phyloP scores from a whole-genome alignment of 2,888 invertebrate genomes.

The Thecophora atra region DNA sequence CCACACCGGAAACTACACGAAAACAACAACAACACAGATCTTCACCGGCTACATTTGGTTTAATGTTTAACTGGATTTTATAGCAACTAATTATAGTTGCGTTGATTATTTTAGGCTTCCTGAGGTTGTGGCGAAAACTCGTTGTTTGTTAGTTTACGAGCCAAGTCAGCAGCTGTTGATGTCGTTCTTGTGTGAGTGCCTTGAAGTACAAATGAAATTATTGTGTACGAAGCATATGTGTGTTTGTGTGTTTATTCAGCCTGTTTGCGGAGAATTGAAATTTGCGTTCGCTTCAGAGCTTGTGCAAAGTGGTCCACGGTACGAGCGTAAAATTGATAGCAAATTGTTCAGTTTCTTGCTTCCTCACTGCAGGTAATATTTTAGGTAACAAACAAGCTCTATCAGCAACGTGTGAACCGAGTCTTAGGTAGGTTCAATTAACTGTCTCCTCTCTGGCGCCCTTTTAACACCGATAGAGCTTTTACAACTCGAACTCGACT shows the following conservation, averaged over 20 bases:
- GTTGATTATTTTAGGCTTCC: slow-evolving; percentile 18
- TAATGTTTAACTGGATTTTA: slow-evolving; percentile 12
- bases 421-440: no score
- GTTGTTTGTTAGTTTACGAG: not conserved
- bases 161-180: slow-evolving; percentile 12
- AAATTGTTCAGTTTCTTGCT: no score
- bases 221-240: not conserved
- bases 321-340: not conserved
- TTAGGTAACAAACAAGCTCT: no score
- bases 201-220: not conserved
- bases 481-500: no score
- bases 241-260: not conserved
- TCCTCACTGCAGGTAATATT: no score
- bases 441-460: no score
- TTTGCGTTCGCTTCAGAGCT: not conserved
- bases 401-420: no score
- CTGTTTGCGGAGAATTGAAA: not conserved
- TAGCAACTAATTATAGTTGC: slow-evolving; percentile 14
- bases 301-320: not conserved
- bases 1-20: not conserved
- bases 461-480: no score
- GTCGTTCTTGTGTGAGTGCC: no score
- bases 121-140: slow-evolving; percentile 5
- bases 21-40: no score
- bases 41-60: not conserved